Conservation (phyloP, 2,888 invertebrate genomes). For the Harpalus rubripes region DNA sequence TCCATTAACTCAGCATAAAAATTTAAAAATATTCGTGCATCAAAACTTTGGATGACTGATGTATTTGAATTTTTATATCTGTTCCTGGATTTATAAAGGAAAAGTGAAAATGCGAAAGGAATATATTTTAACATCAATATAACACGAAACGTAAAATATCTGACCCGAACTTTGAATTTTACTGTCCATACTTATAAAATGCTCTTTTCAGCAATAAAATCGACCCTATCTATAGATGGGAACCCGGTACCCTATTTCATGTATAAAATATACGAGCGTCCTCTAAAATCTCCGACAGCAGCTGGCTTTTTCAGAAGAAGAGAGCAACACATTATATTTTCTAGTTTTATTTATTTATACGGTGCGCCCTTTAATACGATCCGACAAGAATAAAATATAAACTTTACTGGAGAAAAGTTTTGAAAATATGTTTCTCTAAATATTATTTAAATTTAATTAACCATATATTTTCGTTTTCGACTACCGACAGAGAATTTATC, state of each 20-base stretch:
- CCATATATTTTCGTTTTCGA: too few species aligned
- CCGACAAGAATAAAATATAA: not conserved
- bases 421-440: too few species aligned
- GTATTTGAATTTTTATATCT: not conserved
- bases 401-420: too few species aligned
- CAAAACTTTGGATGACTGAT: too few species aligned
- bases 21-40: too few species aligned
- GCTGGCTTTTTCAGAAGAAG: not conserved
- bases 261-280: conserved; percentile 17
- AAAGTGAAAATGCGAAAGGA: not conserved
- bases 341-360: not conserved
- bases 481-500: too few species aligned
- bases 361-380: not conserved
- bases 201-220: conserved; percentile 12
- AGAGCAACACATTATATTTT: conserved; percentile 8
- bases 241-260: conserved; percentile 8
- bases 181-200: not conserved
- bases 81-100: not conserved
- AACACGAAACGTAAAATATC: not conserved
- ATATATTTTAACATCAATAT: not conserved
- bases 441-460: too few species aligned
- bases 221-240: conserved; percentile 1
- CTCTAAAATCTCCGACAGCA: conserved; percentile 1
- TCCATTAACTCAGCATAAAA: too few species aligned
- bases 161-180: not conserved